Evolutionary conservation across 1,140 invertebrate species (phyloP).

Genomic region (Elymnias hypermnestra): DNA sequence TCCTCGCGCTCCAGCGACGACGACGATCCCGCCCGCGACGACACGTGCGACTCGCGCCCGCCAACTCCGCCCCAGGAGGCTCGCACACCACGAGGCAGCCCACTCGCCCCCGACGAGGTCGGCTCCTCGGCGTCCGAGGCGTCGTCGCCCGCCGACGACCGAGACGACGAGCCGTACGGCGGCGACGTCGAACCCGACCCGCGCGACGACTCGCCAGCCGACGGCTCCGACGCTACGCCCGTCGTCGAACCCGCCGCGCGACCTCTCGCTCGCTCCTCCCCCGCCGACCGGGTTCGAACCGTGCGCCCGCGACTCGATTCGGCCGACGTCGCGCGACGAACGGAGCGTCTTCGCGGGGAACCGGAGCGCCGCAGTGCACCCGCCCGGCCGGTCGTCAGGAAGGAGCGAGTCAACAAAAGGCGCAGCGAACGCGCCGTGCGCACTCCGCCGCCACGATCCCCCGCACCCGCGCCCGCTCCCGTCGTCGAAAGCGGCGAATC

Average conservation of each 20-base stretch:
- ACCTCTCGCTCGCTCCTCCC: neutral
- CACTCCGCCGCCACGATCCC: slow-evolving; percentile 21
- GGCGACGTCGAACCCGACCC: slow-evolving; percentile 14
- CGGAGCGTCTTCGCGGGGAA: slow-evolving; percentile 17
- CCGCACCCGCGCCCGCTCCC: slow-evolving; percentile 21
- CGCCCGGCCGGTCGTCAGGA: slow-evolving; percentile 21
- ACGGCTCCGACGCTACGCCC: neutral
- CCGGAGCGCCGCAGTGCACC: slow-evolving; percentile 16
- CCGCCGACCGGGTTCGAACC: neutral
- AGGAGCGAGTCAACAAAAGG: slow-evolving; percentile 14
- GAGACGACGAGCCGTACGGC: slow-evolving; percentile 23
- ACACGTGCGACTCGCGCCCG: too few species aligned
- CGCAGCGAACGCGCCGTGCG: slow-evolving; percentile 17
- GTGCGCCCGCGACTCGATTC: slow-evolving; percentile 12
- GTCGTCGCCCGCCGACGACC: slow-evolving; percentile 29
- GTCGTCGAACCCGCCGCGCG: slow-evolving; percentile 1
- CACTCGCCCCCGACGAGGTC: slow-evolving; percentile 28
- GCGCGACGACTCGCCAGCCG: slow-evolving; percentile 6
- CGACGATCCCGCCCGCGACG: slow-evolving; percentile 24
- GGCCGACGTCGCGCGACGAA: slow-evolving; percentile 10
- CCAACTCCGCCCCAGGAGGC: slow-evolving; percentile 9
- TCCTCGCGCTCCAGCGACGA: slow-evolving; percentile 41
- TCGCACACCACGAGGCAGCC: slow-evolving; percentile 35
- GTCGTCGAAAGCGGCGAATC: slow-evolving; percentile 12
- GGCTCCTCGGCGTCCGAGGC: slow-evolving; percentile 31